These are phyloP conservation scores for Gambelia wislizenii DNA, from an alignment of 2,797 vertebrate species.

Conservation along the genomic window DNA sequence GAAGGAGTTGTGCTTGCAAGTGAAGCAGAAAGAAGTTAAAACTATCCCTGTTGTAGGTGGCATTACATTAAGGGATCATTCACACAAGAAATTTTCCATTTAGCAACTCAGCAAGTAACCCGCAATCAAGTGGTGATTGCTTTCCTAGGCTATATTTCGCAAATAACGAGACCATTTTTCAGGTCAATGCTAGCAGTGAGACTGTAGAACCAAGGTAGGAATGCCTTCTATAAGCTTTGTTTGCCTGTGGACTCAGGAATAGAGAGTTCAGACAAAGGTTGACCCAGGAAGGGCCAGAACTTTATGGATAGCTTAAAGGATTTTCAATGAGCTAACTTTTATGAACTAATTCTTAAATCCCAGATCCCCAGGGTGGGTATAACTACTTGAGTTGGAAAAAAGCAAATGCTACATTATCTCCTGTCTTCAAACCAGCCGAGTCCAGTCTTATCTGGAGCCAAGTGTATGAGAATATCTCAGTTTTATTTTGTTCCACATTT, in stretches of 20 bases:
- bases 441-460: background rate
- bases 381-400: background rate
- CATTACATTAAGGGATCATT: constrained; percentile 32
- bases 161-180: constrained; percentile 2
- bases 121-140: constrained; percentile 14
- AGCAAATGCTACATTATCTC: background rate
- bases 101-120: constrained; percentile 42
- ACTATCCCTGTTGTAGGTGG: constrained; percentile 17
- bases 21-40: constrained; percentile 37
- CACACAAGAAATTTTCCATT: constrained; percentile 31
- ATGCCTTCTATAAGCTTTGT: background rate
- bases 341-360: background rate
- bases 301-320: background rate
- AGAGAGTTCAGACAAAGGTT: background rate
- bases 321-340: background rate
- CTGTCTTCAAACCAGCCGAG: background rate
- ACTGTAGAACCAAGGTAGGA: background rate
- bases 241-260: background rate
- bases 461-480: background rate
- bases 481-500: background rate
- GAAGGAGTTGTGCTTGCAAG: constrained; percentile 18
- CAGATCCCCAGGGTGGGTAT: background rate
- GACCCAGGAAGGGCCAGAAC: background rate
- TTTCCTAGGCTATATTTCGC: constrained; percentile 20
- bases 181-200: background rate